These are phyloP conservation scores for Ia io DNA, from an alignment of 2,113 vertebrate species.

Conservation along the genomic window DNA sequence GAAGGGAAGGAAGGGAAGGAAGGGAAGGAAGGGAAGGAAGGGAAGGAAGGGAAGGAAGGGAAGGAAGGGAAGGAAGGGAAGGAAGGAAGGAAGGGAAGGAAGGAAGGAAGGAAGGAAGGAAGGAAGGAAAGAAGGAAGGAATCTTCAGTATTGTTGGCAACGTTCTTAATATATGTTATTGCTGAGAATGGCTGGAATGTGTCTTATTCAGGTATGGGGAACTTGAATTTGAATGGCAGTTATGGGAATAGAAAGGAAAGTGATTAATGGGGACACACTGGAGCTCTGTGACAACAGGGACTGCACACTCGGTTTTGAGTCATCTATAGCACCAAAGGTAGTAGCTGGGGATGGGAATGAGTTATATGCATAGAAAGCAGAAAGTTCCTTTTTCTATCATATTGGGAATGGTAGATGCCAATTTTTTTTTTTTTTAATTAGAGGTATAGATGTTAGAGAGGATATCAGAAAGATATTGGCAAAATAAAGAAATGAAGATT, in stretches of 20 bases:
- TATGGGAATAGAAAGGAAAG: not conserved
- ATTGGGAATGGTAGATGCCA: not conserved
- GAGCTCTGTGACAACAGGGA: not conserved
- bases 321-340: not conserved
- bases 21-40: no score
- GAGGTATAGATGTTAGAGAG: not conserved
- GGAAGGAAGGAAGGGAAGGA: no score
- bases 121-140: not conserved
- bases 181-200: not conserved
- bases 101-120: no score
- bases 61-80: no score
- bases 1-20: not conserved
- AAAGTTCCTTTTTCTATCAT: not conserved
- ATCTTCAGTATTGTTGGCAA: not conserved
- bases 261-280: not conserved
- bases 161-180: not conserved
- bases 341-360: not conserved
- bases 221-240: not conserved
- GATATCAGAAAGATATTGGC: not conserved
- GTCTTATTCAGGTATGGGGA: not conserved
- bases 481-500: constrained; percentile 22
- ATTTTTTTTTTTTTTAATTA: not conserved
- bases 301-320: not conserved
- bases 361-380: not conserved
- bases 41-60: no score